phyloP scores from a whole-genome alignment of 2,113 vertebrate genomes.

The Ibidorhyncha struthersii region DNA sequence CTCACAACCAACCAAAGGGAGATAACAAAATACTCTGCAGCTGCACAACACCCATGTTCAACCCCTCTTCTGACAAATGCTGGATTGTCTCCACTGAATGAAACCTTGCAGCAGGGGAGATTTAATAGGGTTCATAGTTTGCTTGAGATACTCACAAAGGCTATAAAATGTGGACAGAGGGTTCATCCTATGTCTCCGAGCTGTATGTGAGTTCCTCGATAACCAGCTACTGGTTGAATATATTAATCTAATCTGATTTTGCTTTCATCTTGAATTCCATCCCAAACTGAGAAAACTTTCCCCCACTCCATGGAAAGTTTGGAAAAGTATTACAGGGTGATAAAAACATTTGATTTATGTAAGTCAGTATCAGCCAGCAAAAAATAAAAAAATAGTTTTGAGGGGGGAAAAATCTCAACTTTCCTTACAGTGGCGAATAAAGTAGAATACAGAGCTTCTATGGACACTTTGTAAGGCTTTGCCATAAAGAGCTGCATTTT shows the following conservation, averaged over 20 bases:
- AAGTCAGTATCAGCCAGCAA: not conserved
- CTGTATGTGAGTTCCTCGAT: not conserved
- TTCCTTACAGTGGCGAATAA: not conserved
- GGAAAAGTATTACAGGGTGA: not conserved
- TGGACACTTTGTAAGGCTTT: not conserved
- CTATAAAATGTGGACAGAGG: not conserved
- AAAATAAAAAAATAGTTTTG: not conserved
- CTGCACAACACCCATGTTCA: fast-evolving
- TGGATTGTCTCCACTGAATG: not conserved
- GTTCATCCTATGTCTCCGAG: not conserved
- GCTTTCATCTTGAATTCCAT: not conserved
- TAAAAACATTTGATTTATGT: not conserved
- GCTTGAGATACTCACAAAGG: not conserved
- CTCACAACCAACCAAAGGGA: not conserved
- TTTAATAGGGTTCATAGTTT: fast-evolving
- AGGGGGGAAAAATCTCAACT: not conserved
- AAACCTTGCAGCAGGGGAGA: not conserved
- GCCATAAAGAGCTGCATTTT: not conserved
- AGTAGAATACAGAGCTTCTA: not conserved
- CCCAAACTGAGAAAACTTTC: not conserved
- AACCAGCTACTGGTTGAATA: not conserved
- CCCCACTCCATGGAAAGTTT: not conserved
- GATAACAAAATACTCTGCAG: not conserved
- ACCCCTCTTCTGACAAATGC: not conserved
- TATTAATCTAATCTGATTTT: not conserved